A percentile compares a stretch with the other conserved stretches of the same genome.
These are phyloP conservation scores for Typhlomys cinereus DNA, from an alignment of 2,113 vertebrate species.

Conservation along the genomic window DNA sequence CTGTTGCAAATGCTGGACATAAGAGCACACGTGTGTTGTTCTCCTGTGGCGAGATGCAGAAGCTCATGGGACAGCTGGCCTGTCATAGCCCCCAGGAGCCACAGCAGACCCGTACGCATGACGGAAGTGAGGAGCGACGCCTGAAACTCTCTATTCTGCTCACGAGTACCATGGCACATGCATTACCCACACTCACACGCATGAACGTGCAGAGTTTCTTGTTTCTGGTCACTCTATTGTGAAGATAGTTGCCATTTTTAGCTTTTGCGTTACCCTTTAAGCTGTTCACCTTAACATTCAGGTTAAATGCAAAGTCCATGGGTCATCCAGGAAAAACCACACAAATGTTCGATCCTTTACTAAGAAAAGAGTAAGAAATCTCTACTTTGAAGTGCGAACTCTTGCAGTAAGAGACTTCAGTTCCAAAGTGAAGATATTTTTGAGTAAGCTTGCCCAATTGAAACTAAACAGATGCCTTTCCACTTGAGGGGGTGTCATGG, in stretches of 20 bases:
- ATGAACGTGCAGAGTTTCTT: not conserved
- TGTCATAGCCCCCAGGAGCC: too few species aligned
- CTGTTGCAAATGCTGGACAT: too few species aligned
- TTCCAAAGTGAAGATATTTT: conserved; percentile 1
- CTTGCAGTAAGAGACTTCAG: conserved; percentile 1
- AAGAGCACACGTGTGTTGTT: too few species aligned
- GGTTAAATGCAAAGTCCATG: not conserved
- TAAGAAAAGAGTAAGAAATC: not conserved
- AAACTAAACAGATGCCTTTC: conserved; percentile 37
- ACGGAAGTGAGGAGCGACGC: too few species aligned
- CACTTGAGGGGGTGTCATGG: conserved; percentile 12
- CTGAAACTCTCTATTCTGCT: too few species aligned
- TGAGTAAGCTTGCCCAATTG: conserved; percentile 27
- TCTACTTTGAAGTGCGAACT: not conserved
- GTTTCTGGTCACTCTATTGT: not conserved
- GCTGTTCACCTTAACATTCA: conserved; percentile 2
- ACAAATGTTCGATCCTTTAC: not conserved
- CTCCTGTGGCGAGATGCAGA: too few species aligned
- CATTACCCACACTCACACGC: too few species aligned
- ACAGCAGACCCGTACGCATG: too few species aligned
- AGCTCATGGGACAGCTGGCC: too few species aligned
- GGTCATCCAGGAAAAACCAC: not conserved
- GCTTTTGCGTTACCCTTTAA: too few species aligned
- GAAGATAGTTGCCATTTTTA: conserved; percentile 14
- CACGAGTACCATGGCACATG: too few species aligned